Base-by-base conservation (phyloP, 2,888 invertebrate species). In the Biston stratarius region DNA sequence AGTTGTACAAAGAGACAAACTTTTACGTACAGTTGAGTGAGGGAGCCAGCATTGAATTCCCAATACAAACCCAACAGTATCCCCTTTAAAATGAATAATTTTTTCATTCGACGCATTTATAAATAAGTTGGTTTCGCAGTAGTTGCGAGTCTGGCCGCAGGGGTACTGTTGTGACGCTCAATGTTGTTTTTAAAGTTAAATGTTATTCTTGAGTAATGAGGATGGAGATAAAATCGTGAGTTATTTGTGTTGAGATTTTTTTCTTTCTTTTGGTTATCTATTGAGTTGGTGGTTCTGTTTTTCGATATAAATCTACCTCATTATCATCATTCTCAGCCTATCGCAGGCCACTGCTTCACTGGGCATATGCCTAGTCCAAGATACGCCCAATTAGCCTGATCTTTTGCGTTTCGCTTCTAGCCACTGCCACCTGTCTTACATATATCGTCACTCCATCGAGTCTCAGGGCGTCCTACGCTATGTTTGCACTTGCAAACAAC, bases 91-190 rank as follows among this genome's bases (percentile, higher is more conserved):
- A 15, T 6, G 8, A 5, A 3, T 44, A 33, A 85, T 55, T 5
- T 42, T 6, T 9, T 44, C 0, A 9, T 55, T 55, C 24, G 15
- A 6, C 55, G n/a, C 2, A 12, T 44, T 5, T 12, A 10, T 10
- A 15, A 33, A 6, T 55, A 33, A 33, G 8, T 24, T 42, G 6
- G 42, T 55, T 5, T 42, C 33, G 7, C 12, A 42, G 24, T 55
- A 77, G 74, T 83, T 76, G 75, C 42, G 14, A 45, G 9, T 11
- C 11, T 42, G 75, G 77, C 70, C 83, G 75, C 82, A 74, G 65
- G 81, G 73, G 85, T 63, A 75, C 76, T 80, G 80, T 79, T 78
- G 73, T 63, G 74, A 74, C 77, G 79, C 40, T 74, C 64, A 64
- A 64, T 73, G 75, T 74, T 80, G 75, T 76, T 78, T 77, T 76